These are phyloP conservation scores for Drosophila bipectinata DNA, from an alignment of 1,140 invertebrate species.

Conservation along the genomic window DNA sequence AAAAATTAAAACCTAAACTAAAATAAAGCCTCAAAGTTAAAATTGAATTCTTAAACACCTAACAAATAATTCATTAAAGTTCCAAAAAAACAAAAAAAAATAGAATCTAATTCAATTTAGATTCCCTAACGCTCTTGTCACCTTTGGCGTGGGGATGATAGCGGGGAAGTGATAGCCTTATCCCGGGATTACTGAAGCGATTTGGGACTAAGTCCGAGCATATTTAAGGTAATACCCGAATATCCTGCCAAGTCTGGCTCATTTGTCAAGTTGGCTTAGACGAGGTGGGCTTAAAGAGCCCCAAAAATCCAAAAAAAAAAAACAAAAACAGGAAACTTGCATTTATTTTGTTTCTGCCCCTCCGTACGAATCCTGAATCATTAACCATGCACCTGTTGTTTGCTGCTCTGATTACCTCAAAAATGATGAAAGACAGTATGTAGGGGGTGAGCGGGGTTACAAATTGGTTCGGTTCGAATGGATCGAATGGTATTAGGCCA, in stretches of 20 bases:
- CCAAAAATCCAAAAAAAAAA: neutral
- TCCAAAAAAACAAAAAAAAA: neutral
- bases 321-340: neutral
- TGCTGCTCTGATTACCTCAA: neutral
- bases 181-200: constrained; percentile 3
- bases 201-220: constrained; percentile 16
- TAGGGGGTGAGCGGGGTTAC: too few relatives aligned
- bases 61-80: too few relatives aligned
- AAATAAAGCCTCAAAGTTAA: too few relatives aligned
- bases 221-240: constrained; percentile 24
- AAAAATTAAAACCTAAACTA: too few relatives aligned
- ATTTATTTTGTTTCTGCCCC: neutral
- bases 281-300: constrained; percentile 8
- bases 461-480: neutral
- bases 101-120: neutral
- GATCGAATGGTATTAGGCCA: constrained; percentile 8
- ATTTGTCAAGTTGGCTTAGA: constrained; percentile 42
- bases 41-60: too few relatives aligned
- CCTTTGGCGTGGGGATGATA: neutral
- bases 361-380: neutral
- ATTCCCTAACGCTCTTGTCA: neutral
- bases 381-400: constrained; percentile 23
- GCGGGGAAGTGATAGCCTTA: neutral
- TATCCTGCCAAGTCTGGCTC: constrained; percentile 18
- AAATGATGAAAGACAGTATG: neutral